Base-by-base conservation (phyloP, 1,140 invertebrate species). In the Hyphantria cunea region DNA sequence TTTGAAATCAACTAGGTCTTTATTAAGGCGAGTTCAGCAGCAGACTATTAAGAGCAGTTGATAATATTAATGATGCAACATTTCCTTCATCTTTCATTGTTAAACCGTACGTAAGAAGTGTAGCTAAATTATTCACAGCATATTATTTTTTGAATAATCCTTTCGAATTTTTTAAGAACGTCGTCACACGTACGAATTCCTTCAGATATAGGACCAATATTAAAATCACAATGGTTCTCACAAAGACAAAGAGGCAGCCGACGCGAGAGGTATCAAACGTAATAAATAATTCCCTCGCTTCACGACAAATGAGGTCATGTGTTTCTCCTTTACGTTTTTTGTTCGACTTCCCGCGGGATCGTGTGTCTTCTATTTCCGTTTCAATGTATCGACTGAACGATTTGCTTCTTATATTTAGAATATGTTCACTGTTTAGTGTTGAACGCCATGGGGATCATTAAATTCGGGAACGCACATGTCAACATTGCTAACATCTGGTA, bases 311-410 rank as follows among this genome's bases (percentile, higher is more conserved):
- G 87, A 89, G 83, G 84, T 90, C 87, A 90, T 90, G 78, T 89
- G 87, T 90, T 90, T 89, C 82, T 80, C 77, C 76, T 90, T 86
- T 84, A 80, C 69, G 74, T 86, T 88, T 88, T 90, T 89, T 86
- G 79, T 72, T 63, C 64, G 62, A 76, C 85, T 88, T 88, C 88
- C 86, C 88, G 82, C 86, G 88, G 82, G 84, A 87, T 87, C 85
- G 79, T 88, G 77, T 88, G 85, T 87, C 84, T 84, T 89, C 88
- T 90, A 90, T 90, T 89, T 89, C 88, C 86, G 88, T 88, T 90
- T 72, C 65, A 72, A 73, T 56, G 66, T 77, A 82, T 83, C 77
- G 80, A 78, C 76, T 76, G 82, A 86, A 80, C 83, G 82, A 90
- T 90, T 89, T 89, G 84, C 84, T 88, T 68, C 72, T 80, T 76